A percentile compares a stretch with the other conserved stretches of the same genome.
These are phyloP conservation scores for Coturnix japonica DNA, from an alignment of 2,113 vertebrate species.

Conservation along the genomic window DNA sequence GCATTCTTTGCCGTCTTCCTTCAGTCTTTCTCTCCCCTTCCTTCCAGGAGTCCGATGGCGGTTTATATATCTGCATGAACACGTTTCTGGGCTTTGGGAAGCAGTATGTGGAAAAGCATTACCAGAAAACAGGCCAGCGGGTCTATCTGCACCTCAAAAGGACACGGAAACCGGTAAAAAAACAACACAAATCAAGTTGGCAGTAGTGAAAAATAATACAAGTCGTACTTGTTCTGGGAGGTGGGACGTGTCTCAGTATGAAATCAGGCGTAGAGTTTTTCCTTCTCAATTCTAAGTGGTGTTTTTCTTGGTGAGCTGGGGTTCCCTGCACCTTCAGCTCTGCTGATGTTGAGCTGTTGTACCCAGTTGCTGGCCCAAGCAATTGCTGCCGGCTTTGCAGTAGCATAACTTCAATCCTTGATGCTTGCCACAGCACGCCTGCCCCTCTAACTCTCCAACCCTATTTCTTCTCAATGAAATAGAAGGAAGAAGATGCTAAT, in stretches of 20 bases:
- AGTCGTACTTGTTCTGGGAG: not conserved
- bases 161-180: conserved; percentile 85
- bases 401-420: not conserved
- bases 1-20: not conserved
- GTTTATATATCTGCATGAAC: conserved; percentile 98
- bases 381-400: not conserved
- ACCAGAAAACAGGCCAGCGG: conserved; percentile 89
- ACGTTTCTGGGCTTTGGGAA: conserved; percentile 96
- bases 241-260: not conserved
- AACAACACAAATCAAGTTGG: not conserved
- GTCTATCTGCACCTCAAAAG: conserved; percentile 94
- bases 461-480: not conserved
- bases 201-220: fast-evolving
- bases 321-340: not conserved
- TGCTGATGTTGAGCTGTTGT: not conserved
- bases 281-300: not conserved
- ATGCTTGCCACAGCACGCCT: not conserved
- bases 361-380: fast-evolving
- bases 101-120: conserved; percentile 91
- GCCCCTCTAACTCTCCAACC: not conserved
- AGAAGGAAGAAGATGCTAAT: conserved; percentile 89
- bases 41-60: conserved; percentile 92
- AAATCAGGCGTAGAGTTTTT: not conserved
- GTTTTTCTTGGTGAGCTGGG: not conserved
- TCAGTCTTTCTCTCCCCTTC: not conserved